phyloP scores from a whole-genome alignment of 2,797 vertebrate species.

The Limnodromus scolopaceus region DNA sequence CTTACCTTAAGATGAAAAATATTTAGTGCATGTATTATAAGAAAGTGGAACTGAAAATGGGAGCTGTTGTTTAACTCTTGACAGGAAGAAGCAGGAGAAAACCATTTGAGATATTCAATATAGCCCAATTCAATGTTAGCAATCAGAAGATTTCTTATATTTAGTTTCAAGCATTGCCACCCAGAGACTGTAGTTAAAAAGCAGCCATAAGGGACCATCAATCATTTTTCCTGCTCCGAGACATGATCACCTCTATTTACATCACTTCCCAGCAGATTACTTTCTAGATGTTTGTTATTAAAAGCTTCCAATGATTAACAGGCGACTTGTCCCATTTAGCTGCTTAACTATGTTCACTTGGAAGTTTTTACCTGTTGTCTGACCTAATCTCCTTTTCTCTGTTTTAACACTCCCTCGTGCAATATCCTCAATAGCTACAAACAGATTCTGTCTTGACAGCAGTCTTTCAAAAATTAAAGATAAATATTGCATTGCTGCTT shows the following conservation, averaged over 20 bases:
- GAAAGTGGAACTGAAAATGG: not conserved
- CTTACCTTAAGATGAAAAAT: not conserved
- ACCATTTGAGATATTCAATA: not conserved
- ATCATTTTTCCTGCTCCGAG: not conserved
- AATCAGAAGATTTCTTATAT: not conserved
- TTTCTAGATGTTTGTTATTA: not conserved
- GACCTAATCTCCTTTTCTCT: not conserved
- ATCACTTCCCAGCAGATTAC: not conserved
- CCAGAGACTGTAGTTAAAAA: not conserved
- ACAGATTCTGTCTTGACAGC: not conserved
- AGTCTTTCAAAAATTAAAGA: not conserved
- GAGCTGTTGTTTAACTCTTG: not conserved
- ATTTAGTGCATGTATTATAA: not conserved
- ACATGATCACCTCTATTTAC: not conserved
- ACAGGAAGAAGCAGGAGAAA: not conserved
- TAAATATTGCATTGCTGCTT: not conserved
- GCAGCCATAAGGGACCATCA: accelerated
- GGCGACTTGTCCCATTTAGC: not conserved
- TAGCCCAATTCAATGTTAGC: not conserved
- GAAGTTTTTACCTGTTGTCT: not conserved
- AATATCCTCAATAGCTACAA: not conserved
- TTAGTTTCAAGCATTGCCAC: not conserved
- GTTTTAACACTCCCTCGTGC: not conserved
- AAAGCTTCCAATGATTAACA: not conserved
- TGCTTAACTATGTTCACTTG: not conserved